Evolutionary conservation across 2,888 invertebrate genomes (phyloP).

Genomic region (Drosophila meridionalis): DNA sequence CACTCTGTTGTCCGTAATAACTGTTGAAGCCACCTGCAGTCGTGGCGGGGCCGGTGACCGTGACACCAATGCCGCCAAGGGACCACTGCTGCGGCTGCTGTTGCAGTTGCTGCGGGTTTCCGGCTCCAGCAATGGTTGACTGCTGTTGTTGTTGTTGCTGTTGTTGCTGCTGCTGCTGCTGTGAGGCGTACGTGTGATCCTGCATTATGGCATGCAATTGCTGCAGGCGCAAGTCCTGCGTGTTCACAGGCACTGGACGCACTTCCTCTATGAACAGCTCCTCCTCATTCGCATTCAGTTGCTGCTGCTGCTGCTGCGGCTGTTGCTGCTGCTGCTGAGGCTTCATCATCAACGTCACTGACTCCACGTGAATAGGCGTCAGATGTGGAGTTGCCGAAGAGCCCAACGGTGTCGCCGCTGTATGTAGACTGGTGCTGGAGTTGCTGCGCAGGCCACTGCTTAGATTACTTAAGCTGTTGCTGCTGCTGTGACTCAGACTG

Average conservation of each 20-base stretch:
- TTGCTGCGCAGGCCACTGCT: conserved; percentile 44
- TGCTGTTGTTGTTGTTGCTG: conserved; percentile 48
- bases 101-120: conserved; percentile 47
- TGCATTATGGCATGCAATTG: conserved; percentile 83
- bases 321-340: conserved; percentile 33
- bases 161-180: conserved; percentile 54
- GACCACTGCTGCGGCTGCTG: conserved; percentile 78
- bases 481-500: conserved; percentile 58
- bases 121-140: conserved; percentile 13
- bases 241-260: conserved; percentile 83
- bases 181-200: conserved; percentile 84
- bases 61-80: conserved; percentile 78
- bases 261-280: conserved; percentile 85
- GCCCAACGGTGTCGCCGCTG: conserved; percentile 19
- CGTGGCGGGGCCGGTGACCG: conserved; percentile 57
- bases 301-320: conserved; percentile 4
- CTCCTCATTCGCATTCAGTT: conserved; percentile 76
- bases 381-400: conserved; percentile 45
- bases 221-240: conserved; percentile 82
- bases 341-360: conserved; percentile 35
- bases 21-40: conserved; percentile 39
- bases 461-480: conserved; percentile 57
- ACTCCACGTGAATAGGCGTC: conserved; percentile 44
- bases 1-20: conserved; percentile 77
- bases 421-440: conserved; percentile 34